phyloP scores from a whole-genome alignment of 2,888 invertebrate genomes.

The Stenodema calcarata region DNA sequence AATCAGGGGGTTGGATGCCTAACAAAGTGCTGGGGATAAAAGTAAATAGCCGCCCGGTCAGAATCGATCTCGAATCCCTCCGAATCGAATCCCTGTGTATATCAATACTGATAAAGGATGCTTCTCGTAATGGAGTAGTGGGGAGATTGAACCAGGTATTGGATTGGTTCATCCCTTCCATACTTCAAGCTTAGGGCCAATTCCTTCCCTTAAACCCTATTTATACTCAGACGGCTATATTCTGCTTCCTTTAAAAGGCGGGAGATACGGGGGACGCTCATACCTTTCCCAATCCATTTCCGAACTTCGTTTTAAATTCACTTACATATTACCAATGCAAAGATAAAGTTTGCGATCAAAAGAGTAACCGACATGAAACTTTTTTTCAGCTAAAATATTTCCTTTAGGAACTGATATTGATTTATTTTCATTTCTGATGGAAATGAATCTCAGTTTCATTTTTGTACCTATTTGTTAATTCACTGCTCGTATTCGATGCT shows the following conservation, averaged over 20 bases:
- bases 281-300: conserved; percentile 22
- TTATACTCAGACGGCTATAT: conserved; percentile 35
- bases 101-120: conserved; percentile 48
- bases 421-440: too few relatives aligned
- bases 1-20: conserved; percentile 11
- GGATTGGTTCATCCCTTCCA: conserved; percentile 46
- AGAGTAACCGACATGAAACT: background rate
- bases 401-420: too few relatives aligned
- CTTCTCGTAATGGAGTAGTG: conserved; percentile 43
- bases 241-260: conserved; percentile 18
- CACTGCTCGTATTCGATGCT: too few relatives aligned
- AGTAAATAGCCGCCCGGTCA: conserved; percentile 37
- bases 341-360: background rate
- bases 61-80: conserved; percentile 13
- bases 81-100: conserved; percentile 38
- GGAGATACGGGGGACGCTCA: background rate
- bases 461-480: too few relatives aligned
- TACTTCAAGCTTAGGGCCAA: conserved; percentile 48
- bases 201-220: conserved; percentile 48
- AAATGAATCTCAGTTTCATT: too few relatives aligned
- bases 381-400: too few relatives aligned
- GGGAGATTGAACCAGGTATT: conserved; percentile 43
- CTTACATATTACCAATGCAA: conserved; percentile 14
- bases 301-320: conserved; percentile 23
- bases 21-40: conserved; percentile 47